Percentiles rank a stretch among this genome's conserved stretches.
Evolutionary conservation across 2,797 vertebrate species (phyloP).

Genomic region (Pseudotriccus pelzelni): DNA sequence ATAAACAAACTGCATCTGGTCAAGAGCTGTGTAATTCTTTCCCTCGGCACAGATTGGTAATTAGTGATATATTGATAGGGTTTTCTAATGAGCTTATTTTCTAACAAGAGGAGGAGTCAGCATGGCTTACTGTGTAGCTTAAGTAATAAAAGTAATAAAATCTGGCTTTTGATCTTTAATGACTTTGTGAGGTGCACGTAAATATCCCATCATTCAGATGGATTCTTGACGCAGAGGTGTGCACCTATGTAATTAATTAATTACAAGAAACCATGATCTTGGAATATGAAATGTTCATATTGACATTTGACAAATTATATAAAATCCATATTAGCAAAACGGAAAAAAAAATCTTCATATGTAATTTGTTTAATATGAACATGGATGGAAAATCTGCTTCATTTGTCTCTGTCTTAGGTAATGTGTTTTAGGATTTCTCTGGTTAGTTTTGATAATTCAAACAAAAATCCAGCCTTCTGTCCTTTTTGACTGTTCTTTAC

Average conservation of each 20-base stretch:
- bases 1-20: background rate
- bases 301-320: background rate
- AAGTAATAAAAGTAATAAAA: background rate
- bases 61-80: background rate
- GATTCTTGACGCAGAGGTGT: background rate
- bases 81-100: background rate
- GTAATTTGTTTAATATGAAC: background rate
- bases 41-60: background rate
- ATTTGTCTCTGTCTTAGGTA: conserved; percentile 7
- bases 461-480: background rate
- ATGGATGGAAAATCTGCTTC: conserved; percentile 5
- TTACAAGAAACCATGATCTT: background rate
- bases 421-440: background rate
- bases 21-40: background rate
- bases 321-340: background rate
- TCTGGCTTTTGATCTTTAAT: background rate
- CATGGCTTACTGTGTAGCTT: background rate
- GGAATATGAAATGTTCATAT: background rate
- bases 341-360: background rate
- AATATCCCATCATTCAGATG: background rate
- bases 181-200: background rate
- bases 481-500: conserved; percentile 3
- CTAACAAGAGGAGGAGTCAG: background rate
- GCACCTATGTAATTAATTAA: background rate
- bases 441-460: conserved; percentile 2